phyloP scores from a whole-genome alignment of 1,140 invertebrate species.

The Ditylenchus dipsaci region DNA sequence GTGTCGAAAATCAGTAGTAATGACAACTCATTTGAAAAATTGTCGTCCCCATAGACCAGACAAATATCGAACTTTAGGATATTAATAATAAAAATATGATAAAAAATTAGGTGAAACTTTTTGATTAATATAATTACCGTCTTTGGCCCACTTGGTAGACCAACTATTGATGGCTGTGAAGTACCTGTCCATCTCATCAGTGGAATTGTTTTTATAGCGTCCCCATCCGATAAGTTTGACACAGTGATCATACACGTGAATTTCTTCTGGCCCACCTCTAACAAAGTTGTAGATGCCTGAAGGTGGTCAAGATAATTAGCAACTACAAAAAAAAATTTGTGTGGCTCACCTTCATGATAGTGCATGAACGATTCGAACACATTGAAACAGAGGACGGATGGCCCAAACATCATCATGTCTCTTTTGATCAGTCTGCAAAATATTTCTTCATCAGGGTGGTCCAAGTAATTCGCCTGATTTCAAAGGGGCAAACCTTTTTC shows the following conservation, averaged over 20 bases:
- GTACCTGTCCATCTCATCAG: neutral
- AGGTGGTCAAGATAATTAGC: neutral
- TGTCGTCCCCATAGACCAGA: too few relatives aligned
- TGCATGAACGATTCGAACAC: conserved; percentile 31
- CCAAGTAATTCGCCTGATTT: neutral
- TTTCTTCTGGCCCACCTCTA: conserved; percentile 4
- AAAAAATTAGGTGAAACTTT: too few relatives aligned
- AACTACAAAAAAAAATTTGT: neutral
- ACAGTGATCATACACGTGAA: conserved; percentile 31
- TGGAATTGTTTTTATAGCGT: neutral
- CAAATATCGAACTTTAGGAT: too few relatives aligned
- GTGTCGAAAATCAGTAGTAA: too few relatives aligned
- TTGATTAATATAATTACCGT: conserved; percentile 8
- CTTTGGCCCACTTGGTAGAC: conserved; percentile 13
- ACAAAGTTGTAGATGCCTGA: conserved; percentile 27
- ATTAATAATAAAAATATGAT: too few relatives aligned
- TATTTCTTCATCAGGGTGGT: neutral
- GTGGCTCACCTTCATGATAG: conserved; percentile 25
- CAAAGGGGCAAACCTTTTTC: too few relatives aligned
- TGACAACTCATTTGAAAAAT: too few relatives aligned
- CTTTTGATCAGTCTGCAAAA: neutral
- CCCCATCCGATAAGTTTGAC: conserved; percentile 28
- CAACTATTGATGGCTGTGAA: conserved; percentile 20
- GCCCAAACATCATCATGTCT: neutral
- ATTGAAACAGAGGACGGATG: conserved; percentile 24